Conservation (phyloP, 1,140 invertebrate genomes). For the Dendrolimus kikuchii region DNA sequence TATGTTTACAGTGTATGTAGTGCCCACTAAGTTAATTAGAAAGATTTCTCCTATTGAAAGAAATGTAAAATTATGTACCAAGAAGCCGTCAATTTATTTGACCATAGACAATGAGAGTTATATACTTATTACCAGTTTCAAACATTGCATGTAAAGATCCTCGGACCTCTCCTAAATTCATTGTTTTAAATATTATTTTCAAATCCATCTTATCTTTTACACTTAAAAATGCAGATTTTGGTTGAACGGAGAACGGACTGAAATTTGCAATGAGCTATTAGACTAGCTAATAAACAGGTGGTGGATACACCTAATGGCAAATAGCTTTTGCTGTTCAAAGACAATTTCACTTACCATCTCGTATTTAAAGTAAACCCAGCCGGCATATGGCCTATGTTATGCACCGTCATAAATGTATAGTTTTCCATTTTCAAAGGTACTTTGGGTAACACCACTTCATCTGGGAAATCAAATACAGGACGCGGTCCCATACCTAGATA, state of each 20-base stretch:
- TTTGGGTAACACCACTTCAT: conserved; percentile 36
- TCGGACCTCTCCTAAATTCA: conserved; percentile 38
- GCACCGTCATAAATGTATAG: conserved; percentile 25
- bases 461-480: conserved; percentile 50
- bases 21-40: conserved; percentile 32
- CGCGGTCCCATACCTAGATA: conserved; percentile 50
- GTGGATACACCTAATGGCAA: no score
- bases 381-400: conserved; percentile 39
- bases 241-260: conserved; percentile 50
- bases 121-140: conserved; percentile 42
- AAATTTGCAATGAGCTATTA: conserved; percentile 11
- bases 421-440: conserved; percentile 51
- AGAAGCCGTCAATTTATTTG: neutral
- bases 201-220: conserved; percentile 41
- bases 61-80: conserved; percentile 1
- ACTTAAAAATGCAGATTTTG: conserved; percentile 43
- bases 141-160: conserved; percentile 34
- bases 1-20: conserved; percentile 37
- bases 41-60: conserved; percentile 45
- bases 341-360: conserved; percentile 32
- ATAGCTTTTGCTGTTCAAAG: no score
- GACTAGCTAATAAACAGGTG: no score
- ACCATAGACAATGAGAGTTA: neutral
- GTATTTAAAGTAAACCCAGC: conserved; percentile 42
- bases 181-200: conserved; percentile 45